Conservation (phyloP, 2,113 vertebrate species). For the Pseudois nayaur region DNA sequence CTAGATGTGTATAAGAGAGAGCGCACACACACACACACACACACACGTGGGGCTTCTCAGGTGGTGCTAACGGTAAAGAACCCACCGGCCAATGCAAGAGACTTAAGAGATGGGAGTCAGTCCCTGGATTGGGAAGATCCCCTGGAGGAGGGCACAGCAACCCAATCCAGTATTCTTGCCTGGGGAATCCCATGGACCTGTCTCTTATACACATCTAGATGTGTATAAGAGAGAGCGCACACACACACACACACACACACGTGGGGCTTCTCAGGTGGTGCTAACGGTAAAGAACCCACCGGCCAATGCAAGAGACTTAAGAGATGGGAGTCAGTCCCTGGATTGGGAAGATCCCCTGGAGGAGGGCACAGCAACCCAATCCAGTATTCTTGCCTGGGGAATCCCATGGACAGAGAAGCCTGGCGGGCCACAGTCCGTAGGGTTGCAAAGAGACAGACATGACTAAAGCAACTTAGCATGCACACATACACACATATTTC, state of each 20-base stretch:
- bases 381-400: not conserved
- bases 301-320: not conserved
- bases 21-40: too few relatives aligned
- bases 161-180: too few relatives aligned
- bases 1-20: too few relatives aligned
- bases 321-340: not conserved
- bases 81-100: too few relatives aligned
- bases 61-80: too few relatives aligned
- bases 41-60: too few relatives aligned
- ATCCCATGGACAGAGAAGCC: not conserved
- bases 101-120: too few relatives aligned
- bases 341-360: not conserved
- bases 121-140: too few relatives aligned
- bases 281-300: not conserved
- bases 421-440: not conserved
- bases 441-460: not conserved
- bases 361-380: not conserved
- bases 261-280: not conserved
- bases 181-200: too few relatives aligned
- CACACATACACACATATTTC: rapidly evolving
- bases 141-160: too few relatives aligned
- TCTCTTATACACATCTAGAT: too few relatives aligned
- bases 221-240: too few relatives aligned
- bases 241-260: not conserved
- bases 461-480: not conserved